Conservation (phyloP, 92 coral and sea anemone genomes). For the Galaxea fascicularis region DNA sequence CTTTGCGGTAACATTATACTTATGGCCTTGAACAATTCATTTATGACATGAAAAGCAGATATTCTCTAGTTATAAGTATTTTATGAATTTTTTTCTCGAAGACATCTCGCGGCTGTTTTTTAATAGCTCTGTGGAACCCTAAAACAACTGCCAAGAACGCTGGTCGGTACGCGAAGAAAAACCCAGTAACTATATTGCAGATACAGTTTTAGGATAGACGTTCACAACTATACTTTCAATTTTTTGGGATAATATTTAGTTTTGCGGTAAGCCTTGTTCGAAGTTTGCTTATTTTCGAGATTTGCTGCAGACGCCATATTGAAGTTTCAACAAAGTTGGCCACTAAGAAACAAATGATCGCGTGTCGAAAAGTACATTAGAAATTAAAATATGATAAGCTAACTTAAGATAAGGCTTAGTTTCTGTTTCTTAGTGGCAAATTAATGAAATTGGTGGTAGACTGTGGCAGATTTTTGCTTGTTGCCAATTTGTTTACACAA, state of each 20-base stretch:
- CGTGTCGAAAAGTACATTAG: constrained; percentile 7
- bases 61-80: constrained; percentile 14
- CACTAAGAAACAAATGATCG: constrained; percentile 31
- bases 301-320: constrained; percentile 32
- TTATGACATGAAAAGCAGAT: not conserved
- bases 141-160: constrained; percentile 43
- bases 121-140: constrained; percentile 37
- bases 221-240: constrained; percentile 34
- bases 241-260: constrained; percentile 36
- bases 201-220: constrained; percentile 49
- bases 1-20: constrained; percentile 37
- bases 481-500: not conserved
- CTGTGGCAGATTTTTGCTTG: constrained; percentile 7
- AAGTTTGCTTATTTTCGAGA: constrained; percentile 45
- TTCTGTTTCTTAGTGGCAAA: constrained; percentile 7
- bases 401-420: constrained; percentile 12
- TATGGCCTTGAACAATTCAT: constrained; percentile 26
- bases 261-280: constrained; percentile 26
- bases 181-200: constrained; percentile 31
- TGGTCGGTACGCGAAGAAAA: constrained; percentile 31
- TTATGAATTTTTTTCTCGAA: not conserved
- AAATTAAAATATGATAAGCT: constrained; percentile 2
- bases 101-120: constrained; percentile 8
- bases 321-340: constrained; percentile 33
- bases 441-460: constrained; percentile 5